Percentiles rank a stretch among this genome's conserved stretches.
Conservation (phyloP, 2,888 invertebrate species). For the Acholoe squamosa region DNA sequence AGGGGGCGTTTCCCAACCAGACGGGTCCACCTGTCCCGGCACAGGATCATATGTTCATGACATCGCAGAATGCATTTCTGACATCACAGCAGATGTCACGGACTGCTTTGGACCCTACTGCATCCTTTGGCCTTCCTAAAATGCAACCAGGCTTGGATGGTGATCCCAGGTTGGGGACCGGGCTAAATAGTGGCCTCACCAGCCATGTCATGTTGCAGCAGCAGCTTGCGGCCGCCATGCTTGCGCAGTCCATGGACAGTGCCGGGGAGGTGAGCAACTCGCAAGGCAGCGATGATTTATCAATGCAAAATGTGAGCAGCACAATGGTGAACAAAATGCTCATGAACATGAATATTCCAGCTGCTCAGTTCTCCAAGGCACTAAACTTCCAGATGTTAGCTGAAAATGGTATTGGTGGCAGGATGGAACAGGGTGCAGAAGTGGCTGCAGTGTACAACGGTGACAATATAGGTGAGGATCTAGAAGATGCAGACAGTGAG, state of each 20-base stretch:
- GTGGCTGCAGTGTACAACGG: neutral
- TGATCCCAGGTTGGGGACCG: neutral
- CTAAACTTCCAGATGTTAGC: conserved; percentile 72
- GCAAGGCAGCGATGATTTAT: neutral
- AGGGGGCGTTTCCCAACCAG: neutral
- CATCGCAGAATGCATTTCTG: neutral
- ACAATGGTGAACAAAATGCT: conserved; percentile 51
- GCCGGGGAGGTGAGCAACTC: conserved; percentile 45
- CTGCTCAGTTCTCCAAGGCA: conserved; percentile 73
- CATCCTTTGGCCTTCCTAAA: neutral
- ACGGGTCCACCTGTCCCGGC: neutral
- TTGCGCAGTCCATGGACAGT: conserved; percentile 50
- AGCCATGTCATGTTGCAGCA: neutral
- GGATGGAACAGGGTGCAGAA: neutral
- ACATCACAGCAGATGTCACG: neutral
- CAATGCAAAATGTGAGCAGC: neutral
- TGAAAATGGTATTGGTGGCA: neutral
- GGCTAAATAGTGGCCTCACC: neutral
- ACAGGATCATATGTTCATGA: neutral
- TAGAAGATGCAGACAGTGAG: neutral
- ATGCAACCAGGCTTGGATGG: neutral
- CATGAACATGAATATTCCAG: conserved; percentile 72
- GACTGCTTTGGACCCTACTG: neutral
- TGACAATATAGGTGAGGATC: neutral
- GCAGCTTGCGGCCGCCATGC: conserved; percentile 30